These are phyloP conservation scores for Ursus arctos DNA, from an alignment of 2,113 vertebrate species.

Conservation along the genomic window DNA sequence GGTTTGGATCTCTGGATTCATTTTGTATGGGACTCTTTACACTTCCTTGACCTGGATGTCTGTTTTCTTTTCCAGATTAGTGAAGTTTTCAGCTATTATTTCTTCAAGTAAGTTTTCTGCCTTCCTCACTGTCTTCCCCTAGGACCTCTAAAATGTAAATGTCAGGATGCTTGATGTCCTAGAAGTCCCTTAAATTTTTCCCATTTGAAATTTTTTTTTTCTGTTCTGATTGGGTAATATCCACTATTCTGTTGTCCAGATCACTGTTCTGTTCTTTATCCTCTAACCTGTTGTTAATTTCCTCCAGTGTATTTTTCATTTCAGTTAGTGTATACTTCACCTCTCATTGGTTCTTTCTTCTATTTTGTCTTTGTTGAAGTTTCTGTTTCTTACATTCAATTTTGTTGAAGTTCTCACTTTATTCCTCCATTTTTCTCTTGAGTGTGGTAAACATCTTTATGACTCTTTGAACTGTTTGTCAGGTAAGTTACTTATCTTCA, in stretches of 20 bases:
- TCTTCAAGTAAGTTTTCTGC: background rate
- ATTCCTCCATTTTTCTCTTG: background rate
- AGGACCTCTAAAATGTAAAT: background rate
- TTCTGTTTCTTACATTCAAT: background rate
- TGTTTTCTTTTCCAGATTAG: background rate
- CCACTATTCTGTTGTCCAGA: background rate
- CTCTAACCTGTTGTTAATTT: background rate
- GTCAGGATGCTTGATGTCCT: background rate
- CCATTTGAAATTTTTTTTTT: background rate
- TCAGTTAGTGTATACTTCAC: background rate
- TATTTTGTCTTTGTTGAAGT: background rate
- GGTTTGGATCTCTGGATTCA: background rate
- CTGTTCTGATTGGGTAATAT: background rate
- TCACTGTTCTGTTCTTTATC: background rate
- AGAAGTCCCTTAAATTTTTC: background rate
- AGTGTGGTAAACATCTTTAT: background rate
- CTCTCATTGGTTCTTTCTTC: background rate
- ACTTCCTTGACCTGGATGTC: background rate
- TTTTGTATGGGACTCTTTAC: background rate
- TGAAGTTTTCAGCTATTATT: background rate
- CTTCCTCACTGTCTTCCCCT: background rate
- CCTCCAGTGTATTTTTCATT: background rate
- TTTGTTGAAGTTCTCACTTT: background rate
- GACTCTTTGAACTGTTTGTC: background rate
- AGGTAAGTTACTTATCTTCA: background rate